Evolutionary conservation across 1,140 invertebrate species (phyloP).

Genomic region (Chironomus tepperi): DNA sequence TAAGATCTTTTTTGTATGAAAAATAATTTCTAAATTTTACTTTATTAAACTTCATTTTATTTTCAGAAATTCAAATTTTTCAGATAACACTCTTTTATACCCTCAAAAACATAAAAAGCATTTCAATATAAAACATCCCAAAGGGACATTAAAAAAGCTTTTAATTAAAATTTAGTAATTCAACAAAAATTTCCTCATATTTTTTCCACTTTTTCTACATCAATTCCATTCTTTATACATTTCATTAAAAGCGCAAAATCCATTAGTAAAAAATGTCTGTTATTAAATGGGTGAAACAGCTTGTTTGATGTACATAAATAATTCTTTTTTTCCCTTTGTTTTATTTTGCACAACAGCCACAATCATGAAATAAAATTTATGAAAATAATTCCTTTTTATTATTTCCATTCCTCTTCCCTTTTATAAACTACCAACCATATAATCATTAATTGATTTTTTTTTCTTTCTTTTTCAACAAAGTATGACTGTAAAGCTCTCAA

Average conservation of each 20-base stretch:
- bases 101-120: no score
- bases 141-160: no score
- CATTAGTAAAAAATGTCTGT: constrained; percentile 10
- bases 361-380: not conserved
- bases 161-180: no score
- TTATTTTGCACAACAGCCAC: no score
- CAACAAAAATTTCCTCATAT: no score
- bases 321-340: not conserved
- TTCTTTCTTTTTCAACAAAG: not conserved
- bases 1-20: no score
- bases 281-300: constrained; percentile 18
- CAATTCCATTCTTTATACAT: not conserved
- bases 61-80: no score
- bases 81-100: no score
- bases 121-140: no score
- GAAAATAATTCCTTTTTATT: not conserved
- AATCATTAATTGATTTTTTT: constrained; percentile 4
- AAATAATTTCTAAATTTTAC: no score
- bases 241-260: constrained; percentile 4
- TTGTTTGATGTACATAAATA: not conserved
- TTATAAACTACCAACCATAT: not conserved
- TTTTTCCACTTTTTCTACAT: no score
- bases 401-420: not conserved
- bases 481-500: not conserved
- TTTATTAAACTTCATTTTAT: no score